Evolutionary conservation across 2,113 vertebrate genomes (phyloP).

Genomic region (Heterotilapia buettikoferi): DNA sequence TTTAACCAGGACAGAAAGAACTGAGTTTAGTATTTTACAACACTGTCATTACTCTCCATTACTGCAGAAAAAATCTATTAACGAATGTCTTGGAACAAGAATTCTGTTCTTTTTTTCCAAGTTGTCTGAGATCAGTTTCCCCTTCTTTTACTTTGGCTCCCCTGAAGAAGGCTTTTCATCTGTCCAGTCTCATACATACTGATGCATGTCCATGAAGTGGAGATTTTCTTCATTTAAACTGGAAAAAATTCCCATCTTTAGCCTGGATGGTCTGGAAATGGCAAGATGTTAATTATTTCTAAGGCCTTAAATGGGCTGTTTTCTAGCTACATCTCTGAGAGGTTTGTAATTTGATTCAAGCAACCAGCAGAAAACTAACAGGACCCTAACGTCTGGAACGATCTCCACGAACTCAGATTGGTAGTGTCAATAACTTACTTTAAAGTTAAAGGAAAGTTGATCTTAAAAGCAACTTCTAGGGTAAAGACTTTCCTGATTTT

Average conservation of each 20-base stretch:
- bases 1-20: neutral
- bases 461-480: neutral
- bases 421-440: neutral
- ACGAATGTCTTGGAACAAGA: neutral
- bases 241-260: neutral
- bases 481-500: neutral
- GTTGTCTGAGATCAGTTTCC: neutral
- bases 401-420: neutral
- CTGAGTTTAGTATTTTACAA: neutral
- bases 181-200: neutral
- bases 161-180: neutral
- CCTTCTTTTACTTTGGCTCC: neutral
- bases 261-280: neutral
- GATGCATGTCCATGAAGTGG: neutral
- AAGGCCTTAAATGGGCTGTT: neutral
- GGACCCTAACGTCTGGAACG: neutral
- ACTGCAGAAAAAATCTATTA: neutral
- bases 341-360: neutral
- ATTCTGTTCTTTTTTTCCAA: neutral
- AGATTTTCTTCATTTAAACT: neutral
- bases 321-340: neutral
- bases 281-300: neutral
- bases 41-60: neutral
- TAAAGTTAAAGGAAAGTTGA: neutral
- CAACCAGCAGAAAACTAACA: neutral